phyloP scores from a whole-genome alignment of 2,113 vertebrate genomes.

The Neotragus moschatus region DNA sequence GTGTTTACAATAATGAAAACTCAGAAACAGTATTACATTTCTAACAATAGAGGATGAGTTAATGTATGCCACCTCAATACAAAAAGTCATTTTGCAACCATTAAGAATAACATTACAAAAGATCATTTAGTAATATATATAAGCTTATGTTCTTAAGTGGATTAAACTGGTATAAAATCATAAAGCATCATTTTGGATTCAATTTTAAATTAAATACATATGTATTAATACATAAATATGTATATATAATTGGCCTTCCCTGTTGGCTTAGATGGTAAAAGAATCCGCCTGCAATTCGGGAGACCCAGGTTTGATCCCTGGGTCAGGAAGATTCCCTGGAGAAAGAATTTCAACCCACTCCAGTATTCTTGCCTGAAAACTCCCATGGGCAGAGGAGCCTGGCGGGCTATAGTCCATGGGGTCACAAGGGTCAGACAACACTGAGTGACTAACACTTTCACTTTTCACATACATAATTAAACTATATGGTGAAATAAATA shows the following conservation, averaged over 20 bases:
- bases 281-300: neutral
- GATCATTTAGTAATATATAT: neutral
- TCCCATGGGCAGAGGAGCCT: neutral
- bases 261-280: neutral
- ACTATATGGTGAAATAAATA: neutral
- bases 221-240: neutral
- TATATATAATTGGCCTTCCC: neutral
- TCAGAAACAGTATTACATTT: neutral
- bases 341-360: neutral
- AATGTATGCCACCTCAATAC: neutral
- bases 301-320: neutral
- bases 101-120: constrained; percentile 12
- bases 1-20: constrained; percentile 39
- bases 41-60: neutral
- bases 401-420: neutral
- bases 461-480: neutral
- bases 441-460: neutral
- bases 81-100: neutral
- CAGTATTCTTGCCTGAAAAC: neutral
- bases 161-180: neutral
- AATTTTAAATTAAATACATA: neutral
- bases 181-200: neutral
- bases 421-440: neutral
- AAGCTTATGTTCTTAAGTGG: neutral
- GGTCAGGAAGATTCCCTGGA: neutral